Base-by-base conservation (phyloP, 2,113 vertebrate species). In the Apistogramma diplotaenia region DNA sequence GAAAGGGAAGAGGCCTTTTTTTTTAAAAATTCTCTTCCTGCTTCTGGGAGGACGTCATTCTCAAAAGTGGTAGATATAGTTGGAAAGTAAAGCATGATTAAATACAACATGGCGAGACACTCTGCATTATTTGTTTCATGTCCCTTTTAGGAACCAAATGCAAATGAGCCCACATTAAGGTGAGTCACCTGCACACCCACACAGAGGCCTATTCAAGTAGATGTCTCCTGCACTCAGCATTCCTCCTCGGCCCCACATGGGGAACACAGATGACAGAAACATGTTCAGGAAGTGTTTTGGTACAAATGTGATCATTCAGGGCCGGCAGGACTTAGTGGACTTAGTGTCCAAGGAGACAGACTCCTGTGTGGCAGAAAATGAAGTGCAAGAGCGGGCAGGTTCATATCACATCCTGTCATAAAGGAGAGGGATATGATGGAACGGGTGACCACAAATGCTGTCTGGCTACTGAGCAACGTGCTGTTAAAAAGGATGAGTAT, bases 331-430 rank as follows among this genome's bases (percentile, higher is more conserved):
- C 73, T 85, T 82, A n/a, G n/a, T n/a, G n/a, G n/a, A n/a, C n/a
- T 78, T 72, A 29, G 75, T 90, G 78, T 84, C 91, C 80, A 89
- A 86, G 89, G 90, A 55, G 74, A 89, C 79, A 86, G 77, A 85
- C 86, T 90, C 83, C 58, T 46, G 53, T 62, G 58, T 13, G 53
- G 81, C 62, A 21, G 84, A 91, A 84, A 85, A 85, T 40, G 1
- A 62, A 76, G 78, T 35, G 59, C 87, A 82, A 90, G 70, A 82
- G 23, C 1, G 12, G 90, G 87, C 89, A 92, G 86, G 73, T 89
- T 85, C 57, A 81, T 76, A 84, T 82, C 57, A 27, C 25, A 74
- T 74, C 87, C 89, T 80, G 65, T 85, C 87, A 90, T 85, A 81
- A 78, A 87, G 57, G 29, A 74, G 37, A 35, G 33, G 86, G 58